Base-by-base conservation (phyloP, 2,888 invertebrate genomes). In the Lochmaea crataegi region DNA sequence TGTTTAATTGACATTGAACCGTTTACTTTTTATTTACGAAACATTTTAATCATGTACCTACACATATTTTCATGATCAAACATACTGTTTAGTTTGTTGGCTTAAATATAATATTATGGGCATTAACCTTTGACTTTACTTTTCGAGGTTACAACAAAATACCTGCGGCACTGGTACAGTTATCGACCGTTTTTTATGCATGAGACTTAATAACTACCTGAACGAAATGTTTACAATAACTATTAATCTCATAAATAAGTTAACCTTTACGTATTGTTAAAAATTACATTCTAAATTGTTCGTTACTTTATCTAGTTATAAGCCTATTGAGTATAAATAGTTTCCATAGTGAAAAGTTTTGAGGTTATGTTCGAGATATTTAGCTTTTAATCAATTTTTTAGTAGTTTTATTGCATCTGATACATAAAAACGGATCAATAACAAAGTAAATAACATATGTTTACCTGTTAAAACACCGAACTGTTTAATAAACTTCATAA, bases 361-460 rank as follows among this genome's bases (percentile, higher is more conserved):
- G 76, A 78, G 78, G 78, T 78, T 78, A 78, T 71, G 77, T 75
- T 71, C 32, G 56, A 41, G 66, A 70, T 63, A 68, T 67, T 64
- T 42, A 71, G 60, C 41, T 71, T 71, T 14, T 60, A 51, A 48
- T 51, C 14, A 32, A 58, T 48, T 68, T n/a, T 68, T 14, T 16
- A 26, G 26, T 9, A 22, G 11, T 41, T 45, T 41, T 42, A 41
- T 12, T 41, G 16, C 7, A 45, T 63, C 45, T 18, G 41, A 42
- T 45, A 53, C n/a, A 16, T 22, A 56, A 57, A 51, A 56, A 14
- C 11, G n/a, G 38, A 26, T 10, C 9, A 7, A 56, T n/a, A 18
- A 38, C 10, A 11, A 41, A 38, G 10, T 38, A 0, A 32, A 10
- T n/a, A 14, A 10, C n/a, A n/a, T 26, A 18, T 41, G 6, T 58